Percentiles rank a stretch among this genome's conserved stretches.
phyloP scores from a whole-genome alignment of 92 coral and sea anemone species.

The Pocillopora grandis region DNA sequence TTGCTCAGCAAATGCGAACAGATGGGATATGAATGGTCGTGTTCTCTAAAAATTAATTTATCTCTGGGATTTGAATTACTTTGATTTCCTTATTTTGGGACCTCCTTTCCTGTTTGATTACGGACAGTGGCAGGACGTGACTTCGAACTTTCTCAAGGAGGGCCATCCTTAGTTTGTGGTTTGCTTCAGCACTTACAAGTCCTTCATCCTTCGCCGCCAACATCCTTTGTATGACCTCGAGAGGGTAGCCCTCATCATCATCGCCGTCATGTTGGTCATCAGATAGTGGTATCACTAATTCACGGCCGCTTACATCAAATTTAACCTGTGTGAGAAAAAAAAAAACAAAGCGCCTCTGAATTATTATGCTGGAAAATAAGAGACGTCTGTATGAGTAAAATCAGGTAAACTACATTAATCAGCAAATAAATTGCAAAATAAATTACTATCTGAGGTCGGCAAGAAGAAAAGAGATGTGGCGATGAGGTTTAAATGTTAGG shows the following conservation, averaged over 20 bases:
- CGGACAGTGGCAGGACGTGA: not conserved
- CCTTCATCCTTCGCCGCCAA: conserved; percentile 51
- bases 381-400: too few species aligned
- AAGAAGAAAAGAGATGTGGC: too few species aligned
- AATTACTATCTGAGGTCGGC: too few species aligned
- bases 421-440: too few species aligned
- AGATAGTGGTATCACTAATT: too few species aligned
- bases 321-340: too few species aligned
- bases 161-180: conserved; percentile 36
- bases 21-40: conserved; percentile 9
- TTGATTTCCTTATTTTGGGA: conserved; percentile 40
- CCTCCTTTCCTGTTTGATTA: conserved; percentile 26
- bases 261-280: not conserved
- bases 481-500: too few species aligned
- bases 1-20: conserved; percentile 1
- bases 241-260: not conserved
- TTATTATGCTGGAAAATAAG: too few species aligned
- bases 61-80: conserved; percentile 32
- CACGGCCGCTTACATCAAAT: too few species aligned
- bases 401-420: too few species aligned
- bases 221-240: conserved; percentile 5
- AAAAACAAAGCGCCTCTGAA: too few species aligned
- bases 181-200: conserved; percentile 45
- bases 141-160: not conserved
- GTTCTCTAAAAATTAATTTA: conserved; percentile 13